Base-by-base conservation (phyloP, 2,113 vertebrate species). In the Tachuris rubrigastra region DNA sequence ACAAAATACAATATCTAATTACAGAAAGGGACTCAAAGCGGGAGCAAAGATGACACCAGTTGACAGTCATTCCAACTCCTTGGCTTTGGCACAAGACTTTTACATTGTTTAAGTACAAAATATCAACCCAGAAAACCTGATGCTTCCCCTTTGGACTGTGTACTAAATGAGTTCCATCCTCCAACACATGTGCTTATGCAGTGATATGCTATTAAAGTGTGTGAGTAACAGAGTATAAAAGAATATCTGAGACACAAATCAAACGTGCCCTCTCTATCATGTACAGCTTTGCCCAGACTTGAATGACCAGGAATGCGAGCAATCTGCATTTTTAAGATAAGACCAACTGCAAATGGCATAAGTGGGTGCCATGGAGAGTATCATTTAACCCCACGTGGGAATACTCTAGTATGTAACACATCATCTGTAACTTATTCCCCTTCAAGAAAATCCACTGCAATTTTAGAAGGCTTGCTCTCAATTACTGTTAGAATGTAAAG, bases 181-280 rank as follows among this genome's bases (percentile, higher is more conserved):
- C 62, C 44, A 87, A 25, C 49, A 58, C 73, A 31, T 58, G 59
- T 72, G 72, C 33, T 91, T 47, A 20, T 25, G 52, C 47, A 81
- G 22, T 56, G 59, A 85, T 95, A 89, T 75, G 55, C 33, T 71
- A 74, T 50, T 88, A 73, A 58, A 76, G 31, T 17, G 8, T 52
- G n/a, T 74, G 77, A 93, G 68, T 79, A 93, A 96, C 39, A n/a
- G 66, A 65, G 72, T 72, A 65, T 39, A 35, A 82, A 75, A 87
- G 39, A 60, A 23, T 59, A 78, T 62, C 68, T 63, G 56, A 58
- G 53, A 28, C 63, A 90, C 89, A 95, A 96, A 95, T 95, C 95
- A 94, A 87, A 80, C 21, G 7, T 1, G 1, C 55, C 62, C 39
- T 73, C 77, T 84, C 56, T 39, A 50, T 76, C 74, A 62, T 52